A percentile compares a stretch with the other conserved stretches of the same genome.
phyloP scores from a whole-genome alignment of 2,797 vertebrate species.

The Gallinago solitaria region DNA sequence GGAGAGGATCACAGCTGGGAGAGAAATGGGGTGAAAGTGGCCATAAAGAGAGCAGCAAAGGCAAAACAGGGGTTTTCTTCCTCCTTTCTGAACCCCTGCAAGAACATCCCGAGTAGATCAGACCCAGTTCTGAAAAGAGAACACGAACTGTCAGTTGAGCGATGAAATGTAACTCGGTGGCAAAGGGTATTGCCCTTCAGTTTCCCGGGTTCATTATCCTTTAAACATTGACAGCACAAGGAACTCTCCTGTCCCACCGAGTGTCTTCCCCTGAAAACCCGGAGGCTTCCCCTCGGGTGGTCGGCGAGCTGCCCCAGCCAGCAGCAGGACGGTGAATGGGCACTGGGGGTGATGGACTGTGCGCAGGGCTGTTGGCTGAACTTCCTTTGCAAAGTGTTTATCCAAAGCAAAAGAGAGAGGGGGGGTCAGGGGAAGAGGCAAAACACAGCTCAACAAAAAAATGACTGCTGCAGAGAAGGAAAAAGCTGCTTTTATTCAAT shows the following conservation, averaged over 20 bases:
- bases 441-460: neutral
- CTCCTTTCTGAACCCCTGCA: neutral
- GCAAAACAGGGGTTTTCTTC: accelerated
- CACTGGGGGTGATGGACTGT: neutral
- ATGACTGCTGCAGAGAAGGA: conserved; percentile 4
- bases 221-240: neutral
- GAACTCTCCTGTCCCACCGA: neutral
- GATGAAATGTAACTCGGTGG: neutral
- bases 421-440: neutral
- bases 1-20: neutral
- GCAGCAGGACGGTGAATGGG: neutral
- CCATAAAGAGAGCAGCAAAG: neutral
- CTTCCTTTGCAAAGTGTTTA: neutral
- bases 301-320: neutral
- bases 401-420: neutral
- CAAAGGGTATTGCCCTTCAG: neutral
- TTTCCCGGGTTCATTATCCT: neutral
- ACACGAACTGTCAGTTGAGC: accelerated
- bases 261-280: neutral
- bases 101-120: neutral
- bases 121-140: neutral
- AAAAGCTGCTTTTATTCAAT: neutral
- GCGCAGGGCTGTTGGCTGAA: neutral
- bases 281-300: neutral
- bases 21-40: neutral